These are phyloP conservation scores for Lepidurus packardi DNA, from an alignment of 1,140 invertebrate genomes.

Conservation along the genomic window DNA sequence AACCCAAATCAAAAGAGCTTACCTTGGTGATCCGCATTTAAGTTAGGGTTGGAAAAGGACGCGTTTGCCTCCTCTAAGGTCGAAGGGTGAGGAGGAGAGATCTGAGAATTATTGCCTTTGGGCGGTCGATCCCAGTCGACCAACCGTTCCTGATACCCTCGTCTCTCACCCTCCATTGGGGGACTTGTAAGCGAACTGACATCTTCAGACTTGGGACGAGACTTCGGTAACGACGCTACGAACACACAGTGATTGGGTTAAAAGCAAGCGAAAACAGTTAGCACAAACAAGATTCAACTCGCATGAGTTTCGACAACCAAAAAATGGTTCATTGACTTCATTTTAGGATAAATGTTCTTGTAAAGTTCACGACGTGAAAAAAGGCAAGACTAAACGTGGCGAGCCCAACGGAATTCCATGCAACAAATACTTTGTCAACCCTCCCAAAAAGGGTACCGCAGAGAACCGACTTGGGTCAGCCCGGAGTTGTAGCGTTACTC, in stretches of 20 bases:
- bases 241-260: conserved; percentile 23
- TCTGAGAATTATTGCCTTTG: conserved; percentile 32
- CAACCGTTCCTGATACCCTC: conserved; percentile 38
- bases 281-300: background rate
- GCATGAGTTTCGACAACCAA: background rate
- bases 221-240: conserved; percentile 38
- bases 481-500: too few species aligned
- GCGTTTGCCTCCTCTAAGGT: conserved; percentile 24
- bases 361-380: too few species aligned
- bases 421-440: too few species aligned
- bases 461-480: too few species aligned
- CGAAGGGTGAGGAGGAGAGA: conserved; percentile 33
- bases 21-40: conserved; percentile 37
- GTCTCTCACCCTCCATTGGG: conserved; percentile 29
- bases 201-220: conserved; percentile 35
- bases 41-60: conserved; percentile 27
- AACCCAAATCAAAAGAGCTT: conserved; percentile 37
- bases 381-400: too few species aligned
- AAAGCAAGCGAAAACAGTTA: conserved; percentile 18
- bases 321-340: too few species aligned
- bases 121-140: conserved; percentile 40
- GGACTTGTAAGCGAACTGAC: conserved; percentile 5
- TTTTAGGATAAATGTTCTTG: too few species aligned
- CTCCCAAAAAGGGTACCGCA: too few species aligned
- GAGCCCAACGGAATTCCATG: too few species aligned